phyloP scores from a whole-genome alignment of 2,113 vertebrate genomes.

The Osmerus eperlanus region DNA sequence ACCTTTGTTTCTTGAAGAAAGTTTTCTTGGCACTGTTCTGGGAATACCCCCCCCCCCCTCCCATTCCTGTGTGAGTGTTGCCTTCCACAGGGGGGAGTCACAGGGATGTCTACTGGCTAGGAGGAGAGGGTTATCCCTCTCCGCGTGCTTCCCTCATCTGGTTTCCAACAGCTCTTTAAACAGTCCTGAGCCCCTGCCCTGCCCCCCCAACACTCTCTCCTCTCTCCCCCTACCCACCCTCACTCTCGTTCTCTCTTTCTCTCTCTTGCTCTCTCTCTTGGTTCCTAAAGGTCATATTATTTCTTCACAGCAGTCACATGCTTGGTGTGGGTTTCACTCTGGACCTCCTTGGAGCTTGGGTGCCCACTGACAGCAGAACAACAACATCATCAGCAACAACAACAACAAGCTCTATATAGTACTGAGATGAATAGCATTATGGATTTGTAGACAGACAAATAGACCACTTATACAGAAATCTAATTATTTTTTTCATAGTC shows the following conservation, averaged over 20 bases:
- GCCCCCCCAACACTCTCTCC: not conserved
- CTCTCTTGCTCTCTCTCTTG: not conserved
- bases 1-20: no score
- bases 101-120: not conserved
- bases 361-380: not conserved
- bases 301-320: slow-evolving; percentile 2
- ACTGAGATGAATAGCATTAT: not conserved
- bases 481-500: no score
- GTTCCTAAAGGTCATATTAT: not conserved
- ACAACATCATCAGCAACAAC: not conserved
- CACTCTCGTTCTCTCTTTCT: not conserved
- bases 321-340: not conserved
- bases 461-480: no score
- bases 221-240: not conserved
- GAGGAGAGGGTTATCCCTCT: slow-evolving; percentile 34
- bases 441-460: no score
- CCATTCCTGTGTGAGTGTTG: no score
- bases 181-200: no score
- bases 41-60: slow-evolving; percentile 11
- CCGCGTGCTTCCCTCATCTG: not conserved
- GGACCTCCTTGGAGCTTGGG: not conserved
- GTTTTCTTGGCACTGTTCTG: slow-evolving; percentile 19
- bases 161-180: no score
- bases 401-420: not conserved
- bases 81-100: slow-evolving; percentile 20